Evolutionary conservation across 2,797 vertebrate species (phyloP).

Genomic region (Sebastes baramenuke): DNA sequence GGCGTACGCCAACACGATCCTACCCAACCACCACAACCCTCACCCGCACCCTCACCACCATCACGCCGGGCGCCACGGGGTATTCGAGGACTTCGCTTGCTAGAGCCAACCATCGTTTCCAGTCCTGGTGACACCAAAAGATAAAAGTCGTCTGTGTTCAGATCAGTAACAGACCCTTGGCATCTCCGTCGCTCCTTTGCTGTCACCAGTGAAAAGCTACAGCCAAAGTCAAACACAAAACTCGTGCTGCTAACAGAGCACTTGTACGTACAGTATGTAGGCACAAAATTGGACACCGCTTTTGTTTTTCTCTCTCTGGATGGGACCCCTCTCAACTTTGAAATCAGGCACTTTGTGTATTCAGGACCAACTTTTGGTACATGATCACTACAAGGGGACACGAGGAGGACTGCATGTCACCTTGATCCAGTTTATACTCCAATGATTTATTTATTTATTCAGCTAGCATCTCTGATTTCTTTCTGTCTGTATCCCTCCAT

Average conservation of each 20-base stretch:
- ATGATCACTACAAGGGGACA: slow-evolving; percentile 55
- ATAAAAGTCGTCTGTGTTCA: slow-evolving; percentile 53
- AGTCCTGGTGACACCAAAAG: slow-evolving; percentile 70
- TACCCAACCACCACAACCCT: slow-evolving; percentile 91
- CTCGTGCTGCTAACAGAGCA: slow-evolving; percentile 78
- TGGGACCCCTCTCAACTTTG: slow-evolving; percentile 56
- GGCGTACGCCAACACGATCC: slow-evolving; percentile 87
- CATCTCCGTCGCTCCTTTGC: slow-evolving; percentile 64
- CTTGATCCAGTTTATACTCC: slow-evolving; percentile 65
- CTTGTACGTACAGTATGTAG: slow-evolving; percentile 69
- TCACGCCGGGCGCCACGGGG: slow-evolving; percentile 84
- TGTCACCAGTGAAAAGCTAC: slow-evolving; percentile 84
- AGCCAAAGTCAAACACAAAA: slow-evolving; percentile 86
- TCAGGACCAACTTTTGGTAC: slow-evolving; percentile 65
- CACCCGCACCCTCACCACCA: slow-evolving; percentile 84
- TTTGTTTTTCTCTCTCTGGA: slow-evolving; percentile 46
- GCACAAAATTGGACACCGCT: slow-evolving; percentile 71
- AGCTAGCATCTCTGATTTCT: slow-evolving; percentile 45
- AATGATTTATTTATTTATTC: slow-evolving; percentile 65
- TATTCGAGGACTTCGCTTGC: slow-evolving; percentile 98
- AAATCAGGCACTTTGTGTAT: slow-evolving; percentile 57
- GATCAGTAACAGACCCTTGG: slow-evolving; percentile 56
- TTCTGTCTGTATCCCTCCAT: slow-evolving; percentile 39
- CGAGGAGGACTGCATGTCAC: slow-evolving; percentile 75
- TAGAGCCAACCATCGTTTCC: slow-evolving; percentile 75